A percentile compares a stretch with the other conserved stretches of the same genome.
phyloP scores from a whole-genome alignment of 2,797 vertebrate species.

The Rachycentron canadum region DNA sequence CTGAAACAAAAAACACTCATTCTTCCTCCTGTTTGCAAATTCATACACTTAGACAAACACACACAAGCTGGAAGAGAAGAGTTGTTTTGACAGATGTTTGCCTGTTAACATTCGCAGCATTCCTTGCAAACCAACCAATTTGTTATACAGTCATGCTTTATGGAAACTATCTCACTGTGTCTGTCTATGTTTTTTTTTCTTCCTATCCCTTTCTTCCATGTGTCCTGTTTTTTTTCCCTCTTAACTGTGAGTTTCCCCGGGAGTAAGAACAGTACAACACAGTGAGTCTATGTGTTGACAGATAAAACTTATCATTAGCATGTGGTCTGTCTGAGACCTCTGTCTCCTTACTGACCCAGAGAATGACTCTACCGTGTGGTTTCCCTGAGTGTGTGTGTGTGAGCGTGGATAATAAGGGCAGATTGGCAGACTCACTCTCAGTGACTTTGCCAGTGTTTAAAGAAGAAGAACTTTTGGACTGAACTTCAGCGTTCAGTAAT shows the following conservation, averaged over 20 bases:
- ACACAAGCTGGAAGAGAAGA: constrained; percentile 48
- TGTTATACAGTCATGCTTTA: constrained; percentile 66
- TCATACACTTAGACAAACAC: constrained; percentile 51
- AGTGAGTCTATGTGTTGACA: constrained; percentile 35
- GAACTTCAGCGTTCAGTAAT: neutral
- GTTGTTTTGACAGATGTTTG: constrained; percentile 67
- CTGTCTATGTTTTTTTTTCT: neutral
- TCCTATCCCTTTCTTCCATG: constrained; percentile 6
- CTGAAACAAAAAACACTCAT: constrained; percentile 29
- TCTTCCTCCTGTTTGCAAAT: constrained; percentile 26
- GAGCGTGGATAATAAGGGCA: constrained; percentile 29
- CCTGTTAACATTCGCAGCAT: constrained; percentile 66
- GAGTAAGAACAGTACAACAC: neutral
- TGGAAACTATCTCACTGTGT: constrained; percentile 28
- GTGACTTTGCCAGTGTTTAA: neutral
- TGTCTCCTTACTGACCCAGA: constrained; percentile 40
- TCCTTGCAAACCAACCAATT: constrained; percentile 70
- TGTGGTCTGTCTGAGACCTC: constrained; percentile 53
- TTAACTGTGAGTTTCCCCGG: neutral
- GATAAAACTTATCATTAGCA: constrained; percentile 41
- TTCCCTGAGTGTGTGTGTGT: constrained; percentile 16
- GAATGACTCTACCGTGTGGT: constrained; percentile 36
- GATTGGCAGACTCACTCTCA: constrained; percentile 11
- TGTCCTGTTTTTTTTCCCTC: neutral
- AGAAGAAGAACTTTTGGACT: neutral